Conservation (phyloP, 2,888 invertebrate species). For the Meghimatium bilineatum region DNA sequence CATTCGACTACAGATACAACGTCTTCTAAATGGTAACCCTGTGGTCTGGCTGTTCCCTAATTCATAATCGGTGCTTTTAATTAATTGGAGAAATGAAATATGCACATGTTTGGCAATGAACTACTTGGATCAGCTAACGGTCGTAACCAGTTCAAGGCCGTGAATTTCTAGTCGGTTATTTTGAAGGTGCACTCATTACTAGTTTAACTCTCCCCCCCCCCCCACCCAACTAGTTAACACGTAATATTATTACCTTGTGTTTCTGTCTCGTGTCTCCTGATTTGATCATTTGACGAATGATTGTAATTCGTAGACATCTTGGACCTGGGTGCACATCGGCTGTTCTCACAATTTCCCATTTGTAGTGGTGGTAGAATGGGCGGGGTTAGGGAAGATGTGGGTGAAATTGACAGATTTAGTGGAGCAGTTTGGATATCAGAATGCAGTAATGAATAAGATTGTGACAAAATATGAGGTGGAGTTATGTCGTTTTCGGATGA, state of each 20-base stretch:
- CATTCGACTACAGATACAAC: no score
- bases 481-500: background rate
- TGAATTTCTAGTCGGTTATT: no score
- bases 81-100: no score
- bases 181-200: no score
- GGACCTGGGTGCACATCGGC: background rate
- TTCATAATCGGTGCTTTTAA: no score
- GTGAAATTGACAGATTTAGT: slow-evolving; percentile 64
- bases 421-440: slow-evolving; percentile 61
- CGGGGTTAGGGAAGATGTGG: slow-evolving; percentile 47
- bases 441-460: slow-evolving; percentile 11
- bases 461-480: slow-evolving; percentile 35
- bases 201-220: no score
- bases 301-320: background rate
- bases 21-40: no score
- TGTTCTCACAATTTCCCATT: slow-evolving; percentile 58
- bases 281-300: background rate
- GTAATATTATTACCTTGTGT: slow-evolving; percentile 8
- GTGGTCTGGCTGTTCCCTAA: no score
- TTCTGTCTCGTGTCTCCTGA: background rate
- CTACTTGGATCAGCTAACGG: no score
- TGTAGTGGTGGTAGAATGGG: slow-evolving; percentile 61
- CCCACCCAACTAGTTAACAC: no score
- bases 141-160: no score
- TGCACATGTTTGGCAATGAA: no score